phyloP scores from a whole-genome alignment of 2,113 vertebrate species.

The Peucedramus taeniatus region DNA sequence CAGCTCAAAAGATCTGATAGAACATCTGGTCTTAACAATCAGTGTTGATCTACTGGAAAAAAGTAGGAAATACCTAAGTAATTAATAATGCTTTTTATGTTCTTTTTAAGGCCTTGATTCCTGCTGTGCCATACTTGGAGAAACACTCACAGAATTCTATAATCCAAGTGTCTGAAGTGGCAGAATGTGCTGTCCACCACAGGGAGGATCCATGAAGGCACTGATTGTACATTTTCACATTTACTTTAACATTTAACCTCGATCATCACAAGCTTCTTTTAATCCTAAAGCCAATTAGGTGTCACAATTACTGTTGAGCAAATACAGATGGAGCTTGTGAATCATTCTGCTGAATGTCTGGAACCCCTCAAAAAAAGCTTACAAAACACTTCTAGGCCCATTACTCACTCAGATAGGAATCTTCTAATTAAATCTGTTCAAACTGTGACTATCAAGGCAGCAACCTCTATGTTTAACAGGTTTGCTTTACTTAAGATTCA shows the following conservation, averaged over 20 bases:
- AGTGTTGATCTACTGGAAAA: neutral
- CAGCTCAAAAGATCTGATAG: neutral
- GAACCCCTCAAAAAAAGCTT: neutral
- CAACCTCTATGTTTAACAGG: neutral
- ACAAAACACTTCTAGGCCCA: neutral
- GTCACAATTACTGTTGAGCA: neutral
- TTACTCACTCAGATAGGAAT: neutral
- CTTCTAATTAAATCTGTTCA: conserved; percentile 17
- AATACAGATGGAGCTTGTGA: neutral
- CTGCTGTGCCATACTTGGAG: neutral
- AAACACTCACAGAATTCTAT: neutral
- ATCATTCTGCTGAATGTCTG: neutral
- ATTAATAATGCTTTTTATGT: neutral
- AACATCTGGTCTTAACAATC: neutral
- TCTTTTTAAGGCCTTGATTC: neutral
- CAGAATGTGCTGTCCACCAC: neutral
- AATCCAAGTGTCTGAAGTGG: neutral
- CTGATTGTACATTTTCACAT: neutral
- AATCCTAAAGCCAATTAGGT: neutral
- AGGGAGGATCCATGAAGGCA: neutral
- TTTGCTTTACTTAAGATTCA: neutral
- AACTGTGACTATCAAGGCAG: neutral
- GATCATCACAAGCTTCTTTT: neutral
- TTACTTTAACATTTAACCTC: neutral
- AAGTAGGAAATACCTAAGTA: neutral